Evolutionary conservation across 2,797 vertebrate species (phyloP), one percentile per base, ranked within the genome.

Genomic region (Protonibea diacanthus): DNA sequence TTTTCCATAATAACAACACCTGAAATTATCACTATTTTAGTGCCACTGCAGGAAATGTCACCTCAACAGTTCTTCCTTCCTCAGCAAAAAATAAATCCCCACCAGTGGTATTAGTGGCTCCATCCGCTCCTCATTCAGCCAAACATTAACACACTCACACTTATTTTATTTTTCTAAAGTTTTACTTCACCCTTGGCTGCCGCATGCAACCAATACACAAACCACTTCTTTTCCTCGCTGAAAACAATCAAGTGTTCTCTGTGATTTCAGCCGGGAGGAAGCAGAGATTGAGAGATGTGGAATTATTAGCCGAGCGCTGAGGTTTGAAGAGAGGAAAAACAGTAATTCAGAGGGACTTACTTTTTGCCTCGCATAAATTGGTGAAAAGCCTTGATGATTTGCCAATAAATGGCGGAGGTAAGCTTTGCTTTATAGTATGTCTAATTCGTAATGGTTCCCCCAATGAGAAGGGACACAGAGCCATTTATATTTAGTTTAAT

Each of bases 401-500:
- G 69, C 38, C 52, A 44, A 52, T 15, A 65, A 82, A 62, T 51
- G 27, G 48, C 59, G 51, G 14, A 60, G 33, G 20, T 49, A n/a
- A 56, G 58, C 60, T 83, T 65, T 3, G 1, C 29, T 59, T 71
- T 59, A 38, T 40, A 6, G 20, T 48, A 14, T 63, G 62, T 80
- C 48, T 59, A 21, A 73, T 68, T 66, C 33, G 38, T 56, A 62
- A 57, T 33, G n/a, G 4, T 23, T 67, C 12, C n/a, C 20, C 10
- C 49, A 58, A 59, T 66, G 63, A 61, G 62, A 84, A 71, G 33
- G n/a, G 21, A 64, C 61, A 75, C 27, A 17, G 14, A 78, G 27
- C 21, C 56, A 38, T 83, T 88, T 59, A 17, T 56, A 47, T 29
- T 57, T 20, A 12, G 42, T 72, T 70, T 58, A 71, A 71, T 27